These are phyloP conservation scores for Leptopilina drosophilae DNA, from an alignment of 2,888 invertebrate genomes.

Conservation along the genomic window DNA sequence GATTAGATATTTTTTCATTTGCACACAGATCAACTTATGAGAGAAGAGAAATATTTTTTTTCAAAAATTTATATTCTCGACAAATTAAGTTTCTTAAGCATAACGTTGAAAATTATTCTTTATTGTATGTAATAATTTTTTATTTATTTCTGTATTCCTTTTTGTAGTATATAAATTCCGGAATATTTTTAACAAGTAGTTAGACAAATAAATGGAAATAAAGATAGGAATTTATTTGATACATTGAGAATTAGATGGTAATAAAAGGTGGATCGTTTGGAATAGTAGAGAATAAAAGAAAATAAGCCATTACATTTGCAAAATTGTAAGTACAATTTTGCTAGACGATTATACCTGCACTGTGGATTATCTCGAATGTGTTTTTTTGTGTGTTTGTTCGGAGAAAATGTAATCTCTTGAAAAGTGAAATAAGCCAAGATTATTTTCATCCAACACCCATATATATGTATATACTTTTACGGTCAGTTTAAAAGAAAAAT, in stretches of 20 bases:
- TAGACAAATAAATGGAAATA: not conserved
- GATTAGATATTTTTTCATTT: constrained; percentile 11
- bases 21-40: not conserved
- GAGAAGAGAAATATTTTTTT: not conserved
- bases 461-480: not conserved
- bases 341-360: not conserved
- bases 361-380: not conserved
- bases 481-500: not conserved
- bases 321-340: constrained; percentile 9
- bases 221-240: not conserved
- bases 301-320: not conserved
- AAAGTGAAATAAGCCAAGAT: constrained; percentile 6
- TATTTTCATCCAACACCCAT: not conserved
- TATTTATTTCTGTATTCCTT: not conserved
- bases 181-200: not conserved
- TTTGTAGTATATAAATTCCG: not conserved
- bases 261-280: not conserved
- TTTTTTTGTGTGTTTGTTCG: not conserved
- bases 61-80: not conserved
- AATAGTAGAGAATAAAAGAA: not conserved
- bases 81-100: constrained; percentile 1
- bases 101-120: not conserved
- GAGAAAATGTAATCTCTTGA: constrained; percentile 13
- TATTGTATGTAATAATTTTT: not conserved
- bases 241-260: constrained; percentile 12